Evolutionary conservation across 2,797 vertebrate species (phyloP).

Genomic region (Manis pentadactyla): DNA sequence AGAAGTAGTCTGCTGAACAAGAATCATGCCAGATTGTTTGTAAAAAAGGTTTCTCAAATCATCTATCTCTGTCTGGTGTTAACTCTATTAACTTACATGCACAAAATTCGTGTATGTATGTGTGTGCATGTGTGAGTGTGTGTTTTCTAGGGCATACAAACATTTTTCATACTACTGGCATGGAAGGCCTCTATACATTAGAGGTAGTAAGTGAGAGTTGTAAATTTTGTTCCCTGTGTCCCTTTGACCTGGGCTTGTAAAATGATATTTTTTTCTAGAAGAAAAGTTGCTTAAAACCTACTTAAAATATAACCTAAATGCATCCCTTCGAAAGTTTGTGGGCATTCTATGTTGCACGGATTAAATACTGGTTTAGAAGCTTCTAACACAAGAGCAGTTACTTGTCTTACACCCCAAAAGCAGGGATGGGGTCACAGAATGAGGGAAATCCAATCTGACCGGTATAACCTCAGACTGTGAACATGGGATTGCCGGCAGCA

Average conservation of each 20-base stretch:
- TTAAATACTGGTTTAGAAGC: background rate
- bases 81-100: background rate
- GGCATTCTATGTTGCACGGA: background rate
- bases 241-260: background rate
- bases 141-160: background rate
- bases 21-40: background rate
- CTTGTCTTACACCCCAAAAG: constrained; percentile 7
- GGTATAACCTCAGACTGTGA: background rate
- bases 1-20: constrained; percentile 6
- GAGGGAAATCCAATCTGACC: background rate
- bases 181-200: background rate
- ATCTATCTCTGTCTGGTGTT: background rate
- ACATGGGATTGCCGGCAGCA: background rate
- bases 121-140: background rate
- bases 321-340: background rate
- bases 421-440: background rate
- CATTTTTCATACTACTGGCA: constrained; percentile 10
- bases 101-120: background rate
- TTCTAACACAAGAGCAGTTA: background rate
- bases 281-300: constrained; percentile 15
- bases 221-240: background rate
- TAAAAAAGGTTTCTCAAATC: constrained; percentile 31
- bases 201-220: background rate
- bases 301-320: constrained; percentile 21
- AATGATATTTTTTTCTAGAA: background rate